phyloP scores from a whole-genome alignment of 2,797 vertebrate species.

The Bradypus variegatus region DNA sequence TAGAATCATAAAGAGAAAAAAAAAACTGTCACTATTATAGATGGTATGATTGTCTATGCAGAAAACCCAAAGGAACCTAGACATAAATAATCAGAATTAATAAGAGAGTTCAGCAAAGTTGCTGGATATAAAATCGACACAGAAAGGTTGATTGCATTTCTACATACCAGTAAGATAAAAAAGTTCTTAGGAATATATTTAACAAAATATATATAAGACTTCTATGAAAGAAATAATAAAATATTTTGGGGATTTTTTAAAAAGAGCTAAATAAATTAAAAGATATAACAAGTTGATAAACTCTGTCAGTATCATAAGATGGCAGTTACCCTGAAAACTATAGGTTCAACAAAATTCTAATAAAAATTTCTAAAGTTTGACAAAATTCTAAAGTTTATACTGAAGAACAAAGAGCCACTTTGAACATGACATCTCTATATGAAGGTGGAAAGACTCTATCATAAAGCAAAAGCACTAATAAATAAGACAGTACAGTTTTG shows the following conservation, averaged over 20 bases:
- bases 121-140: not conserved
- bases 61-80: not conserved
- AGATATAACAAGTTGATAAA: not conserved
- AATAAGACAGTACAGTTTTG: too few species aligned
- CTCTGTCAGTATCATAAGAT: not conserved
- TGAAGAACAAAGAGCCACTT: too few species aligned
- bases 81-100: not conserved
- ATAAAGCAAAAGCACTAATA: too few species aligned
- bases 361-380: too few species aligned
- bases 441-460: too few species aligned
- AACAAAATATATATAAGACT: not conserved
- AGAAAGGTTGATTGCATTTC: not conserved
- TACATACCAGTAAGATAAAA: not conserved
- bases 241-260: not conserved
- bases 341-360: too few species aligned
- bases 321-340: too few species aligned
- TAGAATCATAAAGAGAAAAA: not conserved
- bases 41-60: not conserved
- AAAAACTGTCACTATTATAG: not conserved
- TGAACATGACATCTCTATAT: too few species aligned
- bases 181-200: not conserved
- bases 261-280: not conserved
- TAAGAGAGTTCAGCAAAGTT: not conserved
- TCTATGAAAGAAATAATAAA: not conserved
- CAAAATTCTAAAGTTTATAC: too few species aligned